Evolutionary conservation across 2,888 invertebrate species (phyloP), one percentile per base, ranked within the genome.

Genomic region (Aporophyla nigra): DNA sequence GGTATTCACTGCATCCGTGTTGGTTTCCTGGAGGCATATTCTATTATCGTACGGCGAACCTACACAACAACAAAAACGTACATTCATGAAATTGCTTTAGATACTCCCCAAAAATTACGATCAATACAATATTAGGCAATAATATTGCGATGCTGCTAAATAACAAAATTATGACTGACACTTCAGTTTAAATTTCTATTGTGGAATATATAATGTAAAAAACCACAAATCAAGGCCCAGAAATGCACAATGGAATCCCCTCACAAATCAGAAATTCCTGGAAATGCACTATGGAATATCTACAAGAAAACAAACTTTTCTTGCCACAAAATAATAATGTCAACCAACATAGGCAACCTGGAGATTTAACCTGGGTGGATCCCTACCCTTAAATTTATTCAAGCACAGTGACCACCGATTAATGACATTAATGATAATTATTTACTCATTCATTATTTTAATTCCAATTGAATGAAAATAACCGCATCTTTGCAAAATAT

Each of bases 41-140:
- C 95, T 90, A 76, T 83, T 93, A 74, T 95, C 95, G 78, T 95
- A 96, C 2, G 94, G 92, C 16, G 94, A 92, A 76, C 94, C 95
- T 95, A 51, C 14, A 54, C 19, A 76, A 71, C 21, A 80, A 56
- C 5, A 66, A 70, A 63, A 59, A 49, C 19, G 9, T n/a, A 73
- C n/a, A 46, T 65, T 80, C 19, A 71, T 40, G 4, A 56, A 63
- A 56, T 54, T 27, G 14, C 24, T 59, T 16, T 21, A 51, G 33
- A 3, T 12, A 46, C 14, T 27, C 24, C 24, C 16, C 2, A 77
- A 51, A 10, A 27, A 19, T 14, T 24, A 56, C 12, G 24, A 14
- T 1, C 5, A 24, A 43, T 53, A n/a, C 9, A 40, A 16, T 21
- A 43, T 21, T 43, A 14, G 5, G 9, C 3, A 69, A 21, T 46